Conservation (phyloP, 2,797 vertebrate species). For the Falco naumanni region DNA sequence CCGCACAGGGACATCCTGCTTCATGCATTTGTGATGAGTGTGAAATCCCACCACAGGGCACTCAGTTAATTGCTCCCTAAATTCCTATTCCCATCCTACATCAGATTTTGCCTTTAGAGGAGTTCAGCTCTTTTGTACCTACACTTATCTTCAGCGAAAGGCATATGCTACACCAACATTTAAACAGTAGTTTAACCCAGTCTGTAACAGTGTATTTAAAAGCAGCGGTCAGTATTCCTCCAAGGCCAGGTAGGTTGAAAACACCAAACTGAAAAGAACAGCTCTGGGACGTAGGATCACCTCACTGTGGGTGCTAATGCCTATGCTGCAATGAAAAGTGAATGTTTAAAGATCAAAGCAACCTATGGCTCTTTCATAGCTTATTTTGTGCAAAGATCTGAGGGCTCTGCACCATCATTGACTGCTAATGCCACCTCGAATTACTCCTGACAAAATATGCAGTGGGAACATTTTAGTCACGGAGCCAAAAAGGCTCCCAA, state of each 20-base stretch:
- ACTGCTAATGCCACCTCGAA: not conserved
- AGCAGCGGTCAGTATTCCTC: not conserved
- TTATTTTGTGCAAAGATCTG: not conserved
- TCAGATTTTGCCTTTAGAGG: not conserved
- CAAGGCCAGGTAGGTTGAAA: not conserved
- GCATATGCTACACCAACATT: too few relatives aligned
- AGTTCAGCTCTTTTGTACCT: not conserved
- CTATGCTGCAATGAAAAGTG: not conserved
- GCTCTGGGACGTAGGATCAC: not conserved
- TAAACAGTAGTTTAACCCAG: not conserved
- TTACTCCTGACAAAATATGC: not conserved
- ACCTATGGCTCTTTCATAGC: not conserved
- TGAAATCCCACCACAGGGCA: not conserved
- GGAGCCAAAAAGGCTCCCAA: not conserved
- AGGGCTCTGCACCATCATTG: not conserved
- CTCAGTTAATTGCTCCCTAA: not conserved
- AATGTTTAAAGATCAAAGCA: not conserved
- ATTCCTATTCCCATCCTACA: not conserved
- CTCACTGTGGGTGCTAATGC: not conserved
- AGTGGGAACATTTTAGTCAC: not conserved
- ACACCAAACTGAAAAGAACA: not conserved
- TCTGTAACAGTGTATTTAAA: not conserved
- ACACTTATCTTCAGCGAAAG: not conserved
- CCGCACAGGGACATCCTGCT: not conserved
- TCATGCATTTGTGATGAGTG: fast-evolving